These are phyloP conservation scores for Picathartes gymnocephalus DNA, from an alignment of 2,113 vertebrate genomes.

Conservation along the genomic window DNA sequence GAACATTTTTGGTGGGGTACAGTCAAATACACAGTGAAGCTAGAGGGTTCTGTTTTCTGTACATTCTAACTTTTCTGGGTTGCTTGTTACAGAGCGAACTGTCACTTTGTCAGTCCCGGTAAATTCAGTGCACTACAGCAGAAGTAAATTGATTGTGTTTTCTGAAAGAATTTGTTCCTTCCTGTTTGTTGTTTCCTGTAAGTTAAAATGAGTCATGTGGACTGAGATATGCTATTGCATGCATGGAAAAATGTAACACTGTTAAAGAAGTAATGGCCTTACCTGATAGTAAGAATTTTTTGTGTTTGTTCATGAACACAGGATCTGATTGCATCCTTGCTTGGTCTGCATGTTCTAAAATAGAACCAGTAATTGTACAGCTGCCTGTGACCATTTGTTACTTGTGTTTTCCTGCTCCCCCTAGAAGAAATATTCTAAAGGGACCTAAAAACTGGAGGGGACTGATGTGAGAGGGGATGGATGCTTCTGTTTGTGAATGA, in stretches of 20 bases:
- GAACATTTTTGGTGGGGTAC: not conserved
- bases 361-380: not conserved
- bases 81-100: not conserved
- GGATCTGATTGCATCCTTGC: not conserved
- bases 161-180: constrained; percentile 31
- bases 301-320: not conserved
- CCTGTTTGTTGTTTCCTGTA: constrained; percentile 33
- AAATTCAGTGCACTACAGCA: not conserved
- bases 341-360: not conserved
- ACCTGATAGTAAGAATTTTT: not conserved
- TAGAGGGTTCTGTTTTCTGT: not conserved
- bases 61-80: not conserved
- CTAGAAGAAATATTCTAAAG: not conserved
- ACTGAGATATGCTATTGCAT: not conserved
- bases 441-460: not conserved
- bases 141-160: constrained; percentile 32
- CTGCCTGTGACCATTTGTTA: not conserved
- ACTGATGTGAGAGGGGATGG: not conserved
- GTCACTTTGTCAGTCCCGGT: not conserved
- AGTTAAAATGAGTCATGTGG: not conserved
- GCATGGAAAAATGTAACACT: not conserved
- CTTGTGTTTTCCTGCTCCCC: not conserved
- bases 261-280: not conserved
- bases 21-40: not conserved
- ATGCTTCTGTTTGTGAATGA: not conserved